These are phyloP conservation scores for Drosophila colorata DNA, from an alignment of 2,888 invertebrate genomes.

Conservation along the genomic window DNA sequence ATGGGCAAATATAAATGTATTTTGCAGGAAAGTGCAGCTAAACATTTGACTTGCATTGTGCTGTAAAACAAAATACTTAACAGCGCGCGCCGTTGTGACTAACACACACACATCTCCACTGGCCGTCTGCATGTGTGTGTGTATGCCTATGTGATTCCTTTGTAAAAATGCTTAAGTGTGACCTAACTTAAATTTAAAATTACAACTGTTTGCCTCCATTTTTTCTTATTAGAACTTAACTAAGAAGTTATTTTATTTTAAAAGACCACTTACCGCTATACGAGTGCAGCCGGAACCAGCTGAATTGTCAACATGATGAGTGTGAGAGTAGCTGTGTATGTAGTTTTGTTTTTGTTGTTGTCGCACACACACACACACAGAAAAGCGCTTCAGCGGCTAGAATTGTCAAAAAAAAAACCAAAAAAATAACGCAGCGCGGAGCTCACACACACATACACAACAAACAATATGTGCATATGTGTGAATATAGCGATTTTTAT, in stretches of 20 bases:
- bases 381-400: slow-evolving; percentile 39
- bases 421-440: slow-evolving; percentile 29
- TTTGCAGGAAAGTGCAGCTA: slow-evolving; percentile 20
- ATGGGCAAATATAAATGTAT: neutral
- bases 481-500: slow-evolving; percentile 39
- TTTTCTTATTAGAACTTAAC: neutral
- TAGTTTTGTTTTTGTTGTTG: slow-evolving; percentile 38
- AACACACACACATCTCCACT: neutral
- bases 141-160: slow-evolving; percentile 18
- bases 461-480: slow-evolving; percentile 32
- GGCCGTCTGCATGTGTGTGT: neutral
- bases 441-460: slow-evolving; percentile 28
- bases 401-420: slow-evolving; percentile 35
- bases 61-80: slow-evolving; percentile 40
- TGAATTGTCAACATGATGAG: slow-evolving; percentile 49
- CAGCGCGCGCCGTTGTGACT: slow-evolving; percentile 23
- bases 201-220: slow-evolving; percentile 16
- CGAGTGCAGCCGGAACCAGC: slow-evolving; percentile 51
- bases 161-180: slow-evolving; percentile 15
- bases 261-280: slow-evolving; percentile 60
- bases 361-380: slow-evolving; percentile 20
- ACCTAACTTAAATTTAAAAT: slow-evolving; percentile 31
- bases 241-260: slow-evolving; percentile 6
- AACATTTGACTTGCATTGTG: slow-evolving; percentile 26
- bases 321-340: slow-evolving; percentile 23